A percentile compares a stretch with the other conserved stretches of the same genome.
These are phyloP conservation scores for Planococcus citri DNA, from an alignment of 1,140 invertebrate species.

Conservation along the genomic window DNA sequence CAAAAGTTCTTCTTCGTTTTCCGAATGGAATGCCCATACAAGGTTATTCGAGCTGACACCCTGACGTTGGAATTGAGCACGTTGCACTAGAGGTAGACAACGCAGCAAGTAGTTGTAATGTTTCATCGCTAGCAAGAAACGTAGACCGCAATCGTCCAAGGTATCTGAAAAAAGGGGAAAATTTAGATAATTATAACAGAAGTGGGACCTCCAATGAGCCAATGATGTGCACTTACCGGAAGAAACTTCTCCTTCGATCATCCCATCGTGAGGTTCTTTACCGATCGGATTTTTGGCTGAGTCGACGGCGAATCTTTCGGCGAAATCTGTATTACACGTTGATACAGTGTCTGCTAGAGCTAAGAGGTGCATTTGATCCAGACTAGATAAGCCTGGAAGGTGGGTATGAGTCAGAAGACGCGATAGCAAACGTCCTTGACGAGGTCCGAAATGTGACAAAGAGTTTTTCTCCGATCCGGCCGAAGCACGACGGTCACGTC, in stretches of 20 bases:
- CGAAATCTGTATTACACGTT: constrained; percentile 75
- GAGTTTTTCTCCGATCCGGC: constrained; percentile 54
- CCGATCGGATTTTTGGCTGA: constrained; percentile 54
- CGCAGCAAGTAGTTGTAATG: constrained; percentile 90
- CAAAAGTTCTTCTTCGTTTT: constrained; percentile 90
- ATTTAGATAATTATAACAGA: constrained; percentile 29
- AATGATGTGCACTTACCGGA: constrained; percentile 29
- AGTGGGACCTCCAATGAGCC: constrained; percentile 23
- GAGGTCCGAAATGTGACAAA: constrained; percentile 67
- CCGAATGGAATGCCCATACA: constrained; percentile 98
- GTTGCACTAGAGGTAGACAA: constrained; percentile 78
- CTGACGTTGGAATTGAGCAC: constrained; percentile 70
- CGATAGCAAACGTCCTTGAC: constrained; percentile 65
- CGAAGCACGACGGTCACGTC: constrained; percentile 46
- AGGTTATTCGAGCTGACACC: constrained; percentile 87
- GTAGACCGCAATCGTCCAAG: constrained; percentile 91
- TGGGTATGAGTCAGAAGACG: constrained; percentile 89
- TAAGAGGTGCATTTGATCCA: constrained; percentile 98
- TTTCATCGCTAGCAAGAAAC: constrained; percentile 93
- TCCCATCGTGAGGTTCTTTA: constrained; percentile 52
- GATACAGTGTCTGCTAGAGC: constrained; percentile 96
- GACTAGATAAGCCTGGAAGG: constrained; percentile 86
- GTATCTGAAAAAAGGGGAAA: constrained; percentile 49
- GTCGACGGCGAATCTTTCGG: constrained; percentile 67
- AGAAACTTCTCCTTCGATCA: constrained; percentile 47